A percentile compares a stretch with the other conserved stretches of the same genome.
These are phyloP conservation scores for Micrasema longulum DNA, from an alignment of 1,140 invertebrate species.

Conservation along the genomic window DNA sequence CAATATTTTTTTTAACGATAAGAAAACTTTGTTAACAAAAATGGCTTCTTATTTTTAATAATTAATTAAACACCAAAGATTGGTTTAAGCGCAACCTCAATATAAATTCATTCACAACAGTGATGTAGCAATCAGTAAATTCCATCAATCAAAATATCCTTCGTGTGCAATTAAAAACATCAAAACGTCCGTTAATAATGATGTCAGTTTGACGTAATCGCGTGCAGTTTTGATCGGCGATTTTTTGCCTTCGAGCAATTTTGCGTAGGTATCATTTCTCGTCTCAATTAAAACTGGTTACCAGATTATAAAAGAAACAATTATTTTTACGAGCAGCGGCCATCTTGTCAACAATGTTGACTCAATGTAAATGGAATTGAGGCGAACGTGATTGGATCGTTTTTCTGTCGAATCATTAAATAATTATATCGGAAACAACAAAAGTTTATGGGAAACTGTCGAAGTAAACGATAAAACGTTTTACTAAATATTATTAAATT, in stretches of 20 bases:
- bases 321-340: slow-evolving; percentile 3
- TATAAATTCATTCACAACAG: too few relatives aligned
- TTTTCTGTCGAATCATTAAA: neutral
- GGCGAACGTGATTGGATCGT: neutral
- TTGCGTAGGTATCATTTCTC: neutral
- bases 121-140: too few relatives aligned
- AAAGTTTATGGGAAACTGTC: too few relatives aligned
- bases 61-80: too few relatives aligned
- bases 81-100: too few relatives aligned
- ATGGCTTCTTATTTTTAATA: too few relatives aligned
- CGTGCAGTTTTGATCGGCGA: neutral
- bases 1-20: too few relatives aligned
- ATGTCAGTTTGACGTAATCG: slow-evolving; percentile 15
- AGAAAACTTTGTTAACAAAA: too few relatives aligned
- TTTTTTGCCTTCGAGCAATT: neutral
- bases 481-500: too few relatives aligned
- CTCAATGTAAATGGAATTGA: neutral
- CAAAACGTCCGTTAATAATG: neutral
- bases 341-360: slow-evolving; percentile 11
- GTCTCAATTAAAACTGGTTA: neutral
- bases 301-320: slow-evolving; percentile 5
- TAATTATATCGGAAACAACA: neutral
- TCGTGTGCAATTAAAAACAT: slow-evolving; percentile 5
- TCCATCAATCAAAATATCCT: neutral
- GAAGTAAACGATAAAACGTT: too few relatives aligned